Evolutionary conservation across 2,888 invertebrate genomes (phyloP).

Genomic region (Tinea pellionella): DNA sequence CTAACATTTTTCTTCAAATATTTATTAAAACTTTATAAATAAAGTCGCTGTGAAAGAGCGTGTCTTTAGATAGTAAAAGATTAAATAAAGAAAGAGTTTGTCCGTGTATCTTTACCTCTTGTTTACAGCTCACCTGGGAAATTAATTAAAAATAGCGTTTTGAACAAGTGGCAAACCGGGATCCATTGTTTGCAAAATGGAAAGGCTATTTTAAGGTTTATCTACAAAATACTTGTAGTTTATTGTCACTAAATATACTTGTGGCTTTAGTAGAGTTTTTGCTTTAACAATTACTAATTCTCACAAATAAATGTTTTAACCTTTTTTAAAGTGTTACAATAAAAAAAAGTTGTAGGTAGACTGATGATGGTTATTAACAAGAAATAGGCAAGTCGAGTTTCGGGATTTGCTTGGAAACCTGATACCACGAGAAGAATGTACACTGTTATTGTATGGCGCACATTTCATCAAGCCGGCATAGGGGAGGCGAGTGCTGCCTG

Average conservation of each 20-base stretch:
- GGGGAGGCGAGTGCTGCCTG: too few relatives aligned
- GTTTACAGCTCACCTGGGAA: constrained; percentile 45
- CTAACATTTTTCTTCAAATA: neutral
- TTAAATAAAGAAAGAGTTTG: constrained; percentile 14
- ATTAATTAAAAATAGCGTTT: constrained; percentile 36
- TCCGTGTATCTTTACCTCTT: constrained; percentile 25
- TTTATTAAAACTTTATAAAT: neutral
- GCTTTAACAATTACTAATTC: neutral
- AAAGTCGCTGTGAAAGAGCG: neutral
- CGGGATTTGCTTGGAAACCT: too few relatives aligned
- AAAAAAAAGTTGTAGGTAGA: too few relatives aligned
- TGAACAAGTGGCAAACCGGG: constrained; percentile 13
- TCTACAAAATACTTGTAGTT: neutral
- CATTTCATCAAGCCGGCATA: too few relatives aligned
- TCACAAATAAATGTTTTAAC: neutral
- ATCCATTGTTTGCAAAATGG: neutral
- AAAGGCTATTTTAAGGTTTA: neutral
- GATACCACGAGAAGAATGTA: too few relatives aligned
- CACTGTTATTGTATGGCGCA: too few relatives aligned
- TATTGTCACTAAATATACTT: neutral
- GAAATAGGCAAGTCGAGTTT: too few relatives aligned
- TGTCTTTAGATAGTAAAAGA: neutral
- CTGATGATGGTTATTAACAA: too few relatives aligned
- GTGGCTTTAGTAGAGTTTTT: neutral
- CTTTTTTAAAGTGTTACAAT: too few relatives aligned